Base-by-base conservation (phyloP, 1,140 invertebrate genomes). In the Nephila pilipes region DNA sequence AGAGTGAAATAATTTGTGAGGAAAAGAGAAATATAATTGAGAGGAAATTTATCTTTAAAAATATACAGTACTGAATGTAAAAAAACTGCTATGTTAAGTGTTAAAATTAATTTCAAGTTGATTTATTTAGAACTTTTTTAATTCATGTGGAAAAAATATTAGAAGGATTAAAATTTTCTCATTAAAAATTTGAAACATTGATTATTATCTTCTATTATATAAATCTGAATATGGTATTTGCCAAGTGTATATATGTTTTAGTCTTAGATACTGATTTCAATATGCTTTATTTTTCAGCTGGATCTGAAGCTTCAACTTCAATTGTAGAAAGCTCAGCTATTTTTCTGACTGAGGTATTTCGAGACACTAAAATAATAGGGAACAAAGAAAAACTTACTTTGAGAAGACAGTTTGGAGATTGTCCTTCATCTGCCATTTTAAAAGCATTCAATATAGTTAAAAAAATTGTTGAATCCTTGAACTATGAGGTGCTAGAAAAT, bases 301-400 rank as follows among this genome's bases (percentile, higher is more conserved):
- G 95, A 20, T 95, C 95, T 36, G 96, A 97, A 38, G 95, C 96
- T 54, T 93, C 95, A 55, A 94, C 95, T 93, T 96, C 97, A 90
- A 95, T 97, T 18, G 95, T 97, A 46, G 96, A 97, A 95, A 97
- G 97, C 95, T 96, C 97, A 65, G 95, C 96, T 38, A 95, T 97
- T 6, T 96, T 97, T 94, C 94, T 96, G 6, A 95, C 97, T 60
- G 95, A 96, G 92, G 95, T 97, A 94, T 97, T 97, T 92, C 95
- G 97, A 16, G 95, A 96, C 93, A 96, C 97, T 69, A 96, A 96
- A 91, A 95, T 96, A 92, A 96, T 97, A 10, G 96, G 96, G 90
- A 95, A 96, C 94, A 95, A 58, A 95, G 95, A 65, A 94, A 94
- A 20, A 94, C 94, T 85, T 14, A 36, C 85, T 58, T 58, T 94